Evolutionary conservation across 2,797 vertebrate genomes (phyloP), one percentile per base, ranked within the genome.

Genomic region (Scarus forsteni): DNA sequence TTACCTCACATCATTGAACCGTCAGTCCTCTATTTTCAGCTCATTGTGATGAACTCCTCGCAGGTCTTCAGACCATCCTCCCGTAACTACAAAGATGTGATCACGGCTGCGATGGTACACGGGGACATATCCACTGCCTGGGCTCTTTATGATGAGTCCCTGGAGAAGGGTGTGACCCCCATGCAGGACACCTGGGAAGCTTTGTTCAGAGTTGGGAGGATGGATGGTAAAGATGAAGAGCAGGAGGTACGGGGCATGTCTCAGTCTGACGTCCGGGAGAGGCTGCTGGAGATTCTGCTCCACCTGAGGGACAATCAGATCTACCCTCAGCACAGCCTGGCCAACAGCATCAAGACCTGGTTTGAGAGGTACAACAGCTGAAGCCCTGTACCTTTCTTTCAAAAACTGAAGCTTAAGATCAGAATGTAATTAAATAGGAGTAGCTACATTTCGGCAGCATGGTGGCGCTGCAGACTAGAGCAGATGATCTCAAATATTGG

Each of bases 281-380:
- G 92, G 57, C 91, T 98, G 34, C 70, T 94, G 83, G 84, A 75
- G 42, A 75, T 99, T 60, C 94, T 99, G 54, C 85, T 84, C 0
- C 90, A 95, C 89, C 94, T 99, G 93, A 94, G 96, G 91, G 90
- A 96, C 55, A 96, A 97, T 89, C 95, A 96, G 66, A 85, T 96
- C 42, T 98, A 97, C 86, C 97, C 98, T 34, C 90, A 93, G 27
- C 87, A 91, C 75, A 77, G 70, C 10, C 84, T 98, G 64, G 90
- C 93, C 77, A 42, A 52, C 72, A 94, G 85, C 87, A 96, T 99
- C 91, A 97, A 95, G 78, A 82, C 88, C 0, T 98, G 97, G 96
- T 99, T 99, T 93, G 95, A 99, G 90, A 97, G 97, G 98, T 98
- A 27, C 27, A 27, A 27, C 27, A 27, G 27, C 27, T 27, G 4